phyloP scores from a whole-genome alignment of 2,888 invertebrate genomes.

The Leucania comma region DNA sequence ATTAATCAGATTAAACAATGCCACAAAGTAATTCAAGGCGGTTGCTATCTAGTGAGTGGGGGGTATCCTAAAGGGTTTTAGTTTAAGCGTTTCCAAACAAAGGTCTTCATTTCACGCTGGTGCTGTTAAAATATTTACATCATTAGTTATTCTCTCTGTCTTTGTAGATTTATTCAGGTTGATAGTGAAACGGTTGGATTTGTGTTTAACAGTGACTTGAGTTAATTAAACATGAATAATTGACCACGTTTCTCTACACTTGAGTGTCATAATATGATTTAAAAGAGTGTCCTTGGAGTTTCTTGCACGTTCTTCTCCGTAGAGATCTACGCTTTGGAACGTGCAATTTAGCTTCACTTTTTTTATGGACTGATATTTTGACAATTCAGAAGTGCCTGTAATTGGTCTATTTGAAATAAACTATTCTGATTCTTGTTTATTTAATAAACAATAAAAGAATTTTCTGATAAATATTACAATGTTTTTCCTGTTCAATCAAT shows the following conservation, averaged over 20 bases:
- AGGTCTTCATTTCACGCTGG: constrained; percentile 34
- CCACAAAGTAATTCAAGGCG: constrained; percentile 50
- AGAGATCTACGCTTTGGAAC: no score
- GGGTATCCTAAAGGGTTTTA: constrained; percentile 38
- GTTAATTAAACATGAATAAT: constrained; percentile 12
- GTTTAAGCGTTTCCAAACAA: constrained; percentile 36
- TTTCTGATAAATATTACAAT: background rate
- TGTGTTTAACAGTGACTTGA: constrained; percentile 24
- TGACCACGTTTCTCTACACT: background rate
- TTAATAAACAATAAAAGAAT: background rate
- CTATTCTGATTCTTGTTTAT: no score
- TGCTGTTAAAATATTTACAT: constrained; percentile 52
- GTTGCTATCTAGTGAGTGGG: constrained; percentile 40
- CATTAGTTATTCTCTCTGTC: constrained; percentile 47
- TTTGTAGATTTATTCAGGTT: constrained; percentile 36
- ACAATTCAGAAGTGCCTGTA: no score
- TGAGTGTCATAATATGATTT: no score
- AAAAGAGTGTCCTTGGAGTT: no score
- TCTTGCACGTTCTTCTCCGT: no score
- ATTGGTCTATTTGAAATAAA: no score
- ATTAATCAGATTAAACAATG: constrained; percentile 55
- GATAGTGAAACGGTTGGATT: constrained; percentile 34
- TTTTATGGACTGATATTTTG: no score
- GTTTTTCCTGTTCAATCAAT: constrained; percentile 18
- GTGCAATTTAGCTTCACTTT: no score